Evolutionary conservation across 1,140 invertebrate genomes (phyloP), one percentile per base, ranked within the genome.

Genomic region (Leptestheria dahalacensis): DNA sequence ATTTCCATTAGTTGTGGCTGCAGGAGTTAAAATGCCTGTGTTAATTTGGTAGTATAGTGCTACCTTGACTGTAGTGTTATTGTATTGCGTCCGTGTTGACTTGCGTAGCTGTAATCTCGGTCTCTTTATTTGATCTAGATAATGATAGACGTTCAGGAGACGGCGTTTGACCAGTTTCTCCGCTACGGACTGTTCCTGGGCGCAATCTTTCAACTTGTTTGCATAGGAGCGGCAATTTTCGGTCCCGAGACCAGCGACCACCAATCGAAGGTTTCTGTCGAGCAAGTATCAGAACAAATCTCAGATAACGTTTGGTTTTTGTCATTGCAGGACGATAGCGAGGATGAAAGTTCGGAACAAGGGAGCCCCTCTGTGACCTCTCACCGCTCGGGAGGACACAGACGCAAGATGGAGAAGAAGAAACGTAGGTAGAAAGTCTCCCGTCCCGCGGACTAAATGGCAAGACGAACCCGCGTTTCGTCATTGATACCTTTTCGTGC

Each of bases 151-250:
- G 48, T 65, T 15, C 64, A 66, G 25, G 66, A 67, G 60, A 79
- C 82, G 66, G 69, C 81, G 65, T 75, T 83, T 66, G 81, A 82
- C 64, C 78, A 77, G 25, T 71, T 84, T 61, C 74, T 84, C 3
- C 73, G 80, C 48, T 82, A 81, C 68, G 79, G 81, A 3, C 67
- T 85, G 3, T 81, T 83, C 67, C 69, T 83, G 49, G 81, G 82
- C n/a, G 82, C 82, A 11, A 73, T 82, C 2, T 83, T 85, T 66
- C 82, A 84, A 68, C 63, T 84, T 20, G 66, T 81, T 2, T 84
- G 82, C 67, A 75, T 85, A 57, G 72, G 79, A 58, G 82, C 82
- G 25, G 82, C 82, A 57, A 76, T 83, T 59, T 75, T 80, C 57
- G 68, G 82, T 55, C 77, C 78, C 12, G 74, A 78, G 20, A 68